phyloP scores from a whole-genome alignment of 2,113 vertebrate species.

The Cranoglanis bouderius region DNA sequence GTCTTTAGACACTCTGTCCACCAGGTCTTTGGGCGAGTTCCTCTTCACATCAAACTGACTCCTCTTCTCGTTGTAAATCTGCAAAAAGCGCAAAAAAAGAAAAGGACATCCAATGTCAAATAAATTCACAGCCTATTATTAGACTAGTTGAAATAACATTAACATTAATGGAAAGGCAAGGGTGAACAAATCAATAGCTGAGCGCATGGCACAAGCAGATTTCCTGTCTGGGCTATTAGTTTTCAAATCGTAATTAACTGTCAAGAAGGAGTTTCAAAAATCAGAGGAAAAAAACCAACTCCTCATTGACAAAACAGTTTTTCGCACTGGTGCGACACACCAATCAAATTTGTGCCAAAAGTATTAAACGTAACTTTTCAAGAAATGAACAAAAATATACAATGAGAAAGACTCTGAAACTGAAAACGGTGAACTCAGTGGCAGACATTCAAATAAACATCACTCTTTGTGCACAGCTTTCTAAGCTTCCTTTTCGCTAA shows the following conservation, averaged over 20 bases:
- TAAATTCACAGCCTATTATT: not conserved
- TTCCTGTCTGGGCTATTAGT: not conserved
- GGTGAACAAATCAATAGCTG: not conserved
- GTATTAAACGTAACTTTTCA: too few relatives aligned
- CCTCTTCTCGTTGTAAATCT: slow-evolving; percentile 96
- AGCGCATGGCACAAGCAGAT: not conserved
- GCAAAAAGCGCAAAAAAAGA: slow-evolving; percentile 54
- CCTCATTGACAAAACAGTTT: not conserved
- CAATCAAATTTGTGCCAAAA: too few relatives aligned
- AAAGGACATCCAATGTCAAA: slow-evolving; percentile 38
- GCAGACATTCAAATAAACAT: too few relatives aligned
- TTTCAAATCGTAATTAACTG: not conserved
- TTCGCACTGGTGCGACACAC: not conserved
- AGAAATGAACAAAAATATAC: too few relatives aligned
- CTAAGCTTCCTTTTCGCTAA: too few relatives aligned
- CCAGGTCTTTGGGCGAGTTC: slow-evolving; percentile 90
- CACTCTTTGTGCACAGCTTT: too few relatives aligned
- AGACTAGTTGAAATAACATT: not conserved
- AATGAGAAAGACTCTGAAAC: too few relatives aligned
- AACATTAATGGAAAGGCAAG: not conserved
- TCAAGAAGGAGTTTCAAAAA: not conserved
- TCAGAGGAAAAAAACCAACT: not conserved
- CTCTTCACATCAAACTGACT: slow-evolving; percentile 94
- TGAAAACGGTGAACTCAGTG: too few relatives aligned
- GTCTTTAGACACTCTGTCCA: slow-evolving; percentile 92